Conservation (phyloP, 2,113 vertebrate species). For the Clarias gariepinus region DNA sequence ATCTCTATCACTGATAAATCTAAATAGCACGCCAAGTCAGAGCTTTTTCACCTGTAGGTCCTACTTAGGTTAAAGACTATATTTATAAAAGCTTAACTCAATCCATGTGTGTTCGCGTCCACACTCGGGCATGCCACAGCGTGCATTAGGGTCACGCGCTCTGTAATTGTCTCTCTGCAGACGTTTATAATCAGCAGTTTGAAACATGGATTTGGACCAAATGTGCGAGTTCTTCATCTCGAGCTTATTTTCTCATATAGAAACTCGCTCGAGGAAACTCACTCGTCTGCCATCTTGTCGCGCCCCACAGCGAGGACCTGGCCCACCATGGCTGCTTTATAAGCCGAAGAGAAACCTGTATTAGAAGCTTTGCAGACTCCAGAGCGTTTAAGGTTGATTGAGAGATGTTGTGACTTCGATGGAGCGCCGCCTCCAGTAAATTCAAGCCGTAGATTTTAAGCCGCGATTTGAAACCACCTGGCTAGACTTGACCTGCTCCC, state of each 20-base stretch:
- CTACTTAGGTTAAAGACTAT: conserved; percentile 6
- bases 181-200: conserved; percentile 1
- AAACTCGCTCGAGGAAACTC: background rate
- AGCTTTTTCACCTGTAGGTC: background rate
- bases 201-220: background rate
- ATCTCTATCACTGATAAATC: background rate
- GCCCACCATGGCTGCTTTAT: background rate
- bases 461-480: background rate
- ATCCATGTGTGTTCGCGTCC: background rate
- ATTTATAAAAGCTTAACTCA: conserved; percentile 1
- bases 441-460: background rate
- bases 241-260: too few species aligned
- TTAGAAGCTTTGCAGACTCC: background rate
- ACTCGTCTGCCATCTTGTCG: background rate
- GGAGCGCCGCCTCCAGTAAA: background rate
- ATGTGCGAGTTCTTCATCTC: background rate
- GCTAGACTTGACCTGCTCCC: too few species aligned
- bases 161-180: conserved; percentile 22
- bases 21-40: background rate
- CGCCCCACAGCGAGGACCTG: background rate
- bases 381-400: background rate
- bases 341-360: background rate
- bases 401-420: background rate
- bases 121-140: background rate
- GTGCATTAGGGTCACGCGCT: background rate